Percentiles rank a stretch among this genome's conserved stretches.
phyloP scores from a whole-genome alignment of 2,797 vertebrate species.

The Xyrichtys novacula region DNA sequence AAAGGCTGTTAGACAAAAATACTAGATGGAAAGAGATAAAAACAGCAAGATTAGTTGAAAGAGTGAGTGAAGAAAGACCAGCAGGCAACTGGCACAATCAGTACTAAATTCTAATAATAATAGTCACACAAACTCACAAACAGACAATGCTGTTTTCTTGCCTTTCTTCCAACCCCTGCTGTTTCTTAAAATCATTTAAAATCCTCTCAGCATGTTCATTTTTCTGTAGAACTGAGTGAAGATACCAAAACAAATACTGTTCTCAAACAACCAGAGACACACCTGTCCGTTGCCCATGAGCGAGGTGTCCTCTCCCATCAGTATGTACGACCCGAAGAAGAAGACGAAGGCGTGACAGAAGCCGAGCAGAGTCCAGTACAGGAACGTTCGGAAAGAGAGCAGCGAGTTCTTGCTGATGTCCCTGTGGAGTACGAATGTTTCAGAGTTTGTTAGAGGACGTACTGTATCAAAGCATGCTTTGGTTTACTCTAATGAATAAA shows the following conservation, averaged over 20 bases:
- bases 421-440: conserved; percentile 77
- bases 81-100: conserved; percentile 27
- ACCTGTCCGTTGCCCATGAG: conserved; percentile 98
- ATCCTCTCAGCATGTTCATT: not conserved
- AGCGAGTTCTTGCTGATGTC: conserved; percentile 96
- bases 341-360: conserved; percentile 97
- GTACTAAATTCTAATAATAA: conserved; percentile 20
- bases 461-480: not conserved
- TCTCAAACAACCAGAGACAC: conserved; percentile 43
- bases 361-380: conserved; percentile 97
- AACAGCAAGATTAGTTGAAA: conserved; percentile 24
- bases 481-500: conserved; percentile 8
- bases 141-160: not conserved
- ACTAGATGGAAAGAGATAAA: conserved; percentile 25
- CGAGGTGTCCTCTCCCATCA: conserved; percentile 94
- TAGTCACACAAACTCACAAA: too few species aligned
- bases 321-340: conserved; percentile 96
- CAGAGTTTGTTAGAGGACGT: not conserved
- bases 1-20: conserved; percentile 38
- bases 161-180: not conserved
- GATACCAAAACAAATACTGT: not conserved
- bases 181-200: not conserved
- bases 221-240: not conserved
- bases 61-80: conserved; percentile 29
- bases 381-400: conserved; percentile 93